Percentiles rank a stretch among this genome's conserved stretches.
Evolutionary conservation across 2,888 invertebrate genomes (phyloP).

Genomic region (Microplitis manilae): DNA sequence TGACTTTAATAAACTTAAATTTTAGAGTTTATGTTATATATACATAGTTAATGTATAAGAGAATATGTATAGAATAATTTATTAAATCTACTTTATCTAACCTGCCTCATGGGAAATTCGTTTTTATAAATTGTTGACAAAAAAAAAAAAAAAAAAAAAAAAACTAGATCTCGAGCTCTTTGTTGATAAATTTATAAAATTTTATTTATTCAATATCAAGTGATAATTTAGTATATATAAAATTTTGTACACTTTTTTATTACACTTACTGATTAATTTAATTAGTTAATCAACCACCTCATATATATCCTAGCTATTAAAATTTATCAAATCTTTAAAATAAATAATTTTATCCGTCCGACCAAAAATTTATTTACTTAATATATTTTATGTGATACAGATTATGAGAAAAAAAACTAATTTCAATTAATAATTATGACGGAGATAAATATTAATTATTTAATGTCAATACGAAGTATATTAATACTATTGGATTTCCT

Average conservation of each 20-base stretch:
- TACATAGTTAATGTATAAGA: too few species aligned
- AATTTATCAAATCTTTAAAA: not conserved
- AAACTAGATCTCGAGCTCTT: too few species aligned
- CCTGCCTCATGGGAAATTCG: not conserved
- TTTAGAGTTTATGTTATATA: too few species aligned
- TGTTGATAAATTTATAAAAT: too few species aligned
- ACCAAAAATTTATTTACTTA: not conserved
- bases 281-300: not conserved
- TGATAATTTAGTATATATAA: too few species aligned
- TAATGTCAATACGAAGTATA: not conserved
- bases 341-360: not conserved
- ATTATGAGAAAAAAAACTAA: not conserved
- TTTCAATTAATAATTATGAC: not conserved
- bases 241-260: not conserved
- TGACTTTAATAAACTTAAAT: too few species aligned
- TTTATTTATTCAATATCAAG: too few species aligned
- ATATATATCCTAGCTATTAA: not conserved
- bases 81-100: too few species aligned
- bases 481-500: not conserved
- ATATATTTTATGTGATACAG: not conserved
- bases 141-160: not conserved
- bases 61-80: too few species aligned
- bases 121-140: not conserved
- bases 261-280: not conserved
- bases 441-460: not conserved